phyloP scores from a whole-genome alignment of 2,888 invertebrate species.

The Tipula helvola region DNA sequence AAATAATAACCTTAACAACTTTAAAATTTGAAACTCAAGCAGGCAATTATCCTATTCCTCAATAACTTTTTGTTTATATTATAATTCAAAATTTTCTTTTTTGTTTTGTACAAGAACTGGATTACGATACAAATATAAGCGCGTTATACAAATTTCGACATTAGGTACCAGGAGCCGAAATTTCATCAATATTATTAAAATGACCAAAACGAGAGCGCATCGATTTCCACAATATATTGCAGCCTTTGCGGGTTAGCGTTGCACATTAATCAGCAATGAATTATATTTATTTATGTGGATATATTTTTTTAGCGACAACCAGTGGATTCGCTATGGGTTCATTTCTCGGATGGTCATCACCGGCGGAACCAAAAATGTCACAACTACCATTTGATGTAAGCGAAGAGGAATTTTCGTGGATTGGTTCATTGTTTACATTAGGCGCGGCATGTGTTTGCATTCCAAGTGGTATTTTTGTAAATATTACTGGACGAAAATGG shows the following conservation, averaged over 20 bases:
- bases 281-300: not conserved
- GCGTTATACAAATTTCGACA: no score
- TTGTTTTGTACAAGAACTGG: no score
- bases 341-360: slow-evolving; percentile 66
- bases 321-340: slow-evolving; percentile 68
- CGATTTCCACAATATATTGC: not conserved
- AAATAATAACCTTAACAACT: no score
- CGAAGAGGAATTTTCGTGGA: slow-evolving; percentile 44
- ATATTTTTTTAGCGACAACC: slow-evolving; percentile 44
- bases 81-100: no score
- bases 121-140: no score
- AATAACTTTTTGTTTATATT: no score
- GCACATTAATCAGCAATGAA: not conserved
- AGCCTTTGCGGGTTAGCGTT: not conserved
- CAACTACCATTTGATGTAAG: slow-evolving; percentile 41
- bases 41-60: no score
- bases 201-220: no score
- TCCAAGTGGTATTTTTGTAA: slow-evolving; percentile 49
- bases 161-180: no score
- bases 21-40: no score
- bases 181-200: no score
- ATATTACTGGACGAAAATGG: slow-evolving; percentile 51
- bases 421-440: slow-evolving; percentile 47
- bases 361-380: slow-evolving; percentile 34
- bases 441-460: slow-evolving; percentile 53